A percentile compares a stretch with the other conserved stretches of the same genome.
phyloP scores from a whole-genome alignment of 2,888 invertebrate species.

The Acanthosepion pharaonis region DNA sequence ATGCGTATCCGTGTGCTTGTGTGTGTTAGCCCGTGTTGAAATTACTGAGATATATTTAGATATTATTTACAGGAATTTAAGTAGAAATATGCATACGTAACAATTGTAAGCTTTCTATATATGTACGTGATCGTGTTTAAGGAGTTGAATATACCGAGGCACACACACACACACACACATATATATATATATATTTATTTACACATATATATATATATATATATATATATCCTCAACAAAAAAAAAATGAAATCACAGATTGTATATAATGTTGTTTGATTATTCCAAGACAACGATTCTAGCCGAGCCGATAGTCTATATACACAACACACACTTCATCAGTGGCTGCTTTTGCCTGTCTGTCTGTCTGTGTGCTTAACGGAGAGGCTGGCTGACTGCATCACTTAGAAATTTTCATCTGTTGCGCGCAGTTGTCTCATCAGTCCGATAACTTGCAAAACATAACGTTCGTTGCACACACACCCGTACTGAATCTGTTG shows the following conservation, averaged over 20 bases:
- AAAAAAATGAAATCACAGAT: neutral
- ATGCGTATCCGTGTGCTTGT: neutral
- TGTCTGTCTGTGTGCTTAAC: neutral
- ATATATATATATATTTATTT: neutral
- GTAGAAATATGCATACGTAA: neutral
- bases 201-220: too few species aligned
- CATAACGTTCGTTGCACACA: neutral
- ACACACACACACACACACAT: neutral
- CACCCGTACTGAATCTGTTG: neutral
- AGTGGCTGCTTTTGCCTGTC: slow-evolving; percentile 11
- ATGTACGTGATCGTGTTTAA: neutral
- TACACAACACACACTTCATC: neutral
- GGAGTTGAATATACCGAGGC: neutral
- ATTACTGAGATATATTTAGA: neutral
- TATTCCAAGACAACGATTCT: neutral
- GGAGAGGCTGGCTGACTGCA: slow-evolving; percentile 33
- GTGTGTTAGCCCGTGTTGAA: neutral
- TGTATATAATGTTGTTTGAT: neutral
- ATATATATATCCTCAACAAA: neutral
- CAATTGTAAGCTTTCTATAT: neutral
- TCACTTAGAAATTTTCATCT: slow-evolving; percentile 9
- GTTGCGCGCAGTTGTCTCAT: slow-evolving; percentile 13
- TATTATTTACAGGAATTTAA: neutral
- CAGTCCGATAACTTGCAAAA: neutral
- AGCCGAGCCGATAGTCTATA: neutral